Evolutionary conservation across 2,113 vertebrate species (phyloP).

Genomic region (Athene noctua): DNA sequence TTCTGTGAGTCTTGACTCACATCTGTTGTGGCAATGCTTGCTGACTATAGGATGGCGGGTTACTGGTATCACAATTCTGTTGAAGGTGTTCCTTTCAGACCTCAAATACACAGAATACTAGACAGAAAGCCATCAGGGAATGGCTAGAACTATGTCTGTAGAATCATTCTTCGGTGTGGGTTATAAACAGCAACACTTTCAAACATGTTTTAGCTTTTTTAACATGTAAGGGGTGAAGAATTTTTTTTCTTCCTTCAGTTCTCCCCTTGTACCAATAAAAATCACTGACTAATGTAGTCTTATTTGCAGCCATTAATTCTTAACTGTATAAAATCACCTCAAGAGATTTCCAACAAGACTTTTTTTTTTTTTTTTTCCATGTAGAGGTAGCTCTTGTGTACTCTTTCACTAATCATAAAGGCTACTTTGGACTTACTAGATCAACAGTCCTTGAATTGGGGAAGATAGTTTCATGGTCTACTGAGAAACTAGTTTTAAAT

Average conservation of each 20-base stretch:
- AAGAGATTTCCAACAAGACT: background rate
- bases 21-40: fast-evolving
- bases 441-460: background rate
- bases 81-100: background rate
- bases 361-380: background rate
- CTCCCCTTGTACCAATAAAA: background rate
- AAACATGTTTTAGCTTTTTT: background rate
- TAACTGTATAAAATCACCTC: background rate
- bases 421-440: background rate
- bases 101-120: background rate
- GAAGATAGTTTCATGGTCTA: constrained; percentile 43
- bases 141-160: background rate
- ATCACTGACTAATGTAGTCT: background rate
- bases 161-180: background rate
- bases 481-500: constrained; percentile 25
- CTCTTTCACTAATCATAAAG: background rate
- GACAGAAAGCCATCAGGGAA: background rate
- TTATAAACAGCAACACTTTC: background rate
- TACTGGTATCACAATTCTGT: background rate
- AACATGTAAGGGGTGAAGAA: background rate
- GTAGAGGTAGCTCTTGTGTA: background rate
- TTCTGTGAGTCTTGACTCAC: background rate
- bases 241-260: background rate
- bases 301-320: background rate
- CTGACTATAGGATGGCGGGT: background rate